Evolutionary conservation across 2,888 invertebrate species (phyloP), one percentile per base, ranked within the genome.

Genomic region (Adelognathus sp.): DNA sequence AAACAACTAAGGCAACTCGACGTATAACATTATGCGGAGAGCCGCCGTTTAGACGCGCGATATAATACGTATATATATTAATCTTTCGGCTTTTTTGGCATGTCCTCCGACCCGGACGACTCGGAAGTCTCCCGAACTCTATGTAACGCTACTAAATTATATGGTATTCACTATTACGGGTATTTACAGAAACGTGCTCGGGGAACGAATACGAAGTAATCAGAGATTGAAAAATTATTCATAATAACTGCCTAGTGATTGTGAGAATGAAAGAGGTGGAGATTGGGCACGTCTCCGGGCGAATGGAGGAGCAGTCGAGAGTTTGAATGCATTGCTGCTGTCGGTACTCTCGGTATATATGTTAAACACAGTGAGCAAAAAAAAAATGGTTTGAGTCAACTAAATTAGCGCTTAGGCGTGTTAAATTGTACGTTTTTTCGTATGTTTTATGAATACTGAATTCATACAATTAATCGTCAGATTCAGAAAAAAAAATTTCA

Each of bases 31-130:
- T n/a, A 7, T 36, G 36, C 36, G 9, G 21, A 50, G 50, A 50
- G 50, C 21, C 0, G 1, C 21, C 24, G 50, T 50, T 18, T 24
- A 50, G 21, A 21, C n/a, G n/a, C n/a, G n/a, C n/a, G n/a, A n/a
- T n/a, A 24, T 50, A 50, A 50, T 46, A 46, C 18, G 46, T 46
- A 78, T 83, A 84, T 86, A 86, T 87, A 86, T 86, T 82, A 85
- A 82, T 86, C 77, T 84, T 81, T 85, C 82, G 85, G 81, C 79
- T 85, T 88, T n/a, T 90, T 90, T 90, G 91, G 91, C 90, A 91
- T 91, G 86, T 89, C 88, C 86, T 87, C 84, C 86, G 88, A 90
- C 88, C 88, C 88, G 85, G 78, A 75, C 73, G 71, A 75, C 24
- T 73, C 58, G 78, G n/a, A 84, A 72, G 77, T 80, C 78, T 60